phyloP scores from a whole-genome alignment of 2,113 vertebrate species.

The Sula dactylatra region DNA sequence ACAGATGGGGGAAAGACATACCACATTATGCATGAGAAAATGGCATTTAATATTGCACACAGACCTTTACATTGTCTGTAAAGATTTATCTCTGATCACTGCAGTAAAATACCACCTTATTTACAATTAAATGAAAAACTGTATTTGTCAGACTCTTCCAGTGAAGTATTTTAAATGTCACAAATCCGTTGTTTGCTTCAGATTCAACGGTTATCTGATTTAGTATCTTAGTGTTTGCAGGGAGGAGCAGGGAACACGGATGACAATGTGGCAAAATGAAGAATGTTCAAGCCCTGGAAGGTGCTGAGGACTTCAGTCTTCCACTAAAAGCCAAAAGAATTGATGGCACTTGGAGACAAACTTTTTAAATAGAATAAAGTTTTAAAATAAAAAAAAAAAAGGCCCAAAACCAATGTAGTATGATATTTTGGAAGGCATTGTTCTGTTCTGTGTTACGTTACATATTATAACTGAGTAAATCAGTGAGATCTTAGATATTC shows the following conservation, averaged over 20 bases:
- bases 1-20: not conserved
- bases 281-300: not conserved
- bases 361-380: not conserved
- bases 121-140: conserved; percentile 67
- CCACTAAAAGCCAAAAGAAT: not conserved
- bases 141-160: conserved; percentile 2
- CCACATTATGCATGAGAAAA: too few species aligned
- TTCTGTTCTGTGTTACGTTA: not conserved
- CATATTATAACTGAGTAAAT: not conserved
- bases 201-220: not conserved
- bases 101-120: conserved; percentile 55
- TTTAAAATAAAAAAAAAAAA: not conserved
- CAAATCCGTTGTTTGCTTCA: not conserved
- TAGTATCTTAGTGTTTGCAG: not conserved
- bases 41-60: not conserved
- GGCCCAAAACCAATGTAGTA: not conserved
- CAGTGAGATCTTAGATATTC: not conserved
- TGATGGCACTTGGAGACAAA: not conserved
- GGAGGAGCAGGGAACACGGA: not conserved
- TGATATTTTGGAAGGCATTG: not conserved
- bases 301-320: not conserved
- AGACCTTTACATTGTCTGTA: conserved; percentile 34
- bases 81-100: conserved; percentile 28
- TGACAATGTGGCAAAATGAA: not conserved
- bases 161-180: conserved; percentile 43